phyloP scores from a whole-genome alignment of 2,888 invertebrate genomes.

The Scaptomyza polygonia region DNA sequence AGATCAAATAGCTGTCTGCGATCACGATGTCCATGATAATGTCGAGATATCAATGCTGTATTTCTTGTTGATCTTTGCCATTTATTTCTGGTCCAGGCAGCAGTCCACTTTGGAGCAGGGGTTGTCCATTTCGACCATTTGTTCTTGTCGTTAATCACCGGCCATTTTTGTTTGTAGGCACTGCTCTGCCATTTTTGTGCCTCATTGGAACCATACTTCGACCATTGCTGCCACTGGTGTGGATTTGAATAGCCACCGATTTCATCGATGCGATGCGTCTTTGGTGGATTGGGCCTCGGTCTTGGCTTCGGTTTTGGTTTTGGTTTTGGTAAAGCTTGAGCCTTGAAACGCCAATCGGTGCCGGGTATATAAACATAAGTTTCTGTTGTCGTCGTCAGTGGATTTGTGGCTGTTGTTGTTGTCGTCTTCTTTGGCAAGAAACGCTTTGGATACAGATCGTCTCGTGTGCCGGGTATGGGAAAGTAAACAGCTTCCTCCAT shows the following conservation, averaged over 20 bases:
- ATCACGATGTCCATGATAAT: constrained; percentile 78
- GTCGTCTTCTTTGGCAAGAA: constrained; percentile 67
- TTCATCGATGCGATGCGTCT: constrained; percentile 69
- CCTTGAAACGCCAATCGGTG: constrained; percentile 75
- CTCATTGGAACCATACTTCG: constrained; percentile 48
- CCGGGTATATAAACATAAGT: constrained; percentile 76
- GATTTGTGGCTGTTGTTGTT: constrained; percentile 47
- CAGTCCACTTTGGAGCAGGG: constrained; percentile 53
- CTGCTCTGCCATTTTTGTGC: constrained; percentile 41
- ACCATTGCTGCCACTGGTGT: constrained; percentile 68
- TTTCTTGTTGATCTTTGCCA: constrained; percentile 7
- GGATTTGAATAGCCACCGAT: constrained; percentile 47
- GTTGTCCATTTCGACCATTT: constrained; percentile 71
- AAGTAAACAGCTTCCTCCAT: constrained; percentile 80
- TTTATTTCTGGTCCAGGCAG: constrained; percentile 26
- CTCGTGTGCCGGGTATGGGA: constrained; percentile 69
- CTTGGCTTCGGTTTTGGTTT: constrained; percentile 42
- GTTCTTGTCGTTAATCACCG: constrained; percentile 6
- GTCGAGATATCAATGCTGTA: constrained; percentile 1
- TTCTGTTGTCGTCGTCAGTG: constrained; percentile 51
- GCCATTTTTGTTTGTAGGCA: constrained; percentile 9
- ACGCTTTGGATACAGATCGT: constrained; percentile 79
- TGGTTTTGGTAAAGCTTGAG: constrained; percentile 59
- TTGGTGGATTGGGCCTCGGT: constrained; percentile 13
- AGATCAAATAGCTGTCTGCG: constrained; percentile 79